Conservation (phyloP, 2,797 vertebrate species). For the Potorous gilbertii region DNA sequence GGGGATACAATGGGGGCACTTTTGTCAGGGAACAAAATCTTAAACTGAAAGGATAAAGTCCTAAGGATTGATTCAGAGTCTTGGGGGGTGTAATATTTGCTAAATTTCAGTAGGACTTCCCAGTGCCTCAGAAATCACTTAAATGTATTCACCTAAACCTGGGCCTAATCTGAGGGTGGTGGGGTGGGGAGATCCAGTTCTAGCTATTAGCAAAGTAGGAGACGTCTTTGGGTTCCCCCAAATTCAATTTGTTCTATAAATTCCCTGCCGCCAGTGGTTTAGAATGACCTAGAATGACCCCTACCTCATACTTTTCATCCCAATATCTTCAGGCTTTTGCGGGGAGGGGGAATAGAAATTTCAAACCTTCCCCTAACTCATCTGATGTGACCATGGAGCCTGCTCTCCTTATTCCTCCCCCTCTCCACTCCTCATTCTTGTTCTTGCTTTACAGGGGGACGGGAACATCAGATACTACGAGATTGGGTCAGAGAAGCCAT, state of each 20-base stretch:
- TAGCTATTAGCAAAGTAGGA: neutral
- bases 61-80: neutral
- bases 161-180: no score
- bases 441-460: constrained; percentile 89
- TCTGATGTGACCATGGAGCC: neutral
- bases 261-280: neutral
- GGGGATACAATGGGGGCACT: neutral
- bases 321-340: neutral
- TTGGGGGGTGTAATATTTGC: neutral
- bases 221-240: neutral
- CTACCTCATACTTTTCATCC: neutral
- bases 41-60: neutral
- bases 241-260: neutral
- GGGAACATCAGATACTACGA: constrained; percentile 99
- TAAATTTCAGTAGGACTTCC: neutral
- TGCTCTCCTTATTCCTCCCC: neutral
- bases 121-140: neutral
- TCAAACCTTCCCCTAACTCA: neutral
- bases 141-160: neutral
- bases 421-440: neutral
- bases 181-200: neutral
- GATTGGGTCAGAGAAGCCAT: constrained; percentile 95
- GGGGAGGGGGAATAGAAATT: neutral
- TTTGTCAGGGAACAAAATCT: neutral
- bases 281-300: neutral